Conservation (phyloP, 1,140 invertebrate species). For the Caligus rogercresseyi region DNA sequence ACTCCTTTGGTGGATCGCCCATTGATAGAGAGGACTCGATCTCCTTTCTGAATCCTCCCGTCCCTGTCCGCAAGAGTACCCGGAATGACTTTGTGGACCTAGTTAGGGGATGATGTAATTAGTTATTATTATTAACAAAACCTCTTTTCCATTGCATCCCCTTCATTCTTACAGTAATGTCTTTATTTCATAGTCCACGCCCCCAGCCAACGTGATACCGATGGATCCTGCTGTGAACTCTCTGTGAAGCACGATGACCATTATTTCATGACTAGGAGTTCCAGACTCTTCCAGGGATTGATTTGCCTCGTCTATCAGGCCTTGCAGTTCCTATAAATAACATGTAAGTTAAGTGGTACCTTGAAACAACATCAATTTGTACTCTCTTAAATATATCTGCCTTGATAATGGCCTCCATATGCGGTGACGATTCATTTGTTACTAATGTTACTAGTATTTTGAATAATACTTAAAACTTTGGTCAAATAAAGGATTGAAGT, state of each 20-base stretch:
- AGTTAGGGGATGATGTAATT: conserved; percentile 23
- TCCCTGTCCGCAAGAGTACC: conserved; percentile 68
- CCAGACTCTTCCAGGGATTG: conserved; percentile 38
- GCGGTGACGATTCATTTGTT: no score
- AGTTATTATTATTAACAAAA: conserved; percentile 14
- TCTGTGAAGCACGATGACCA: conserved; percentile 41
- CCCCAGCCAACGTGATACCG: conserved; percentile 67
- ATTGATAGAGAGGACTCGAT: conserved; percentile 71
- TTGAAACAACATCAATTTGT: not conserved
- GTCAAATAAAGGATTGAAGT: no score
- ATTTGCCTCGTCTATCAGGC: conserved; percentile 43
- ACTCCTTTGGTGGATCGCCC: conserved; percentile 57
- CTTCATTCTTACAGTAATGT: conserved; percentile 67
- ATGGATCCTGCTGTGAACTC: conserved; percentile 49
- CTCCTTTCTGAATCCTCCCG: conserved; percentile 63
- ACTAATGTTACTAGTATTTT: no score
- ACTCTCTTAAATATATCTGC: not conserved
- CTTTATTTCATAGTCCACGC: conserved; percentile 72
- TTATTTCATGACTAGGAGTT: conserved; percentile 35
- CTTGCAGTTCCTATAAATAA: conserved; percentile 34
- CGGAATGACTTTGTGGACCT: conserved; percentile 67
- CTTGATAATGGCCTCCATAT: not conserved
- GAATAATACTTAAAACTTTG: no score
- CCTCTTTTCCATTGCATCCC: not conserved
- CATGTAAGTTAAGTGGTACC: not conserved